Percentiles rank a stretch among this genome's conserved stretches.
Conservation (phyloP, 2,113 vertebrate species). For the Chunga burmeisteri region DNA sequence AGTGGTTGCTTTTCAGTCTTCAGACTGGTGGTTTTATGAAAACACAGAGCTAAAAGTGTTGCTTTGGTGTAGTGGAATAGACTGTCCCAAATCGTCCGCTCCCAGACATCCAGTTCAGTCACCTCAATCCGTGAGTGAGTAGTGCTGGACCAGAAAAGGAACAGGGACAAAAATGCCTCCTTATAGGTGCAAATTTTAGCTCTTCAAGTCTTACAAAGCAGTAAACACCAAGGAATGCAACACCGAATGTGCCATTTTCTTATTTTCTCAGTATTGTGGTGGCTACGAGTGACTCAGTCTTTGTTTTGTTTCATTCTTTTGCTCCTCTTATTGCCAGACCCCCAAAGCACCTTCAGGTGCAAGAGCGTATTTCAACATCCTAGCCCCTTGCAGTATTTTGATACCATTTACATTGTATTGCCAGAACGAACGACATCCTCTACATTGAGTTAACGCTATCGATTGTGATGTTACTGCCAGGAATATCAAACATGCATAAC, state of each 20-base stretch:
- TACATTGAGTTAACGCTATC: slow-evolving; percentile 49
- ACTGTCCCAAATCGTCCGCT: not conserved
- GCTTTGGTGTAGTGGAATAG: not conserved
- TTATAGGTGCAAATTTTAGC: not conserved
- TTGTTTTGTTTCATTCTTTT: not conserved
- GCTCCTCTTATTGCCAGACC: not conserved
- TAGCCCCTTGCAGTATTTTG: not conserved
- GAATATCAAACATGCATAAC: slow-evolving; percentile 28
- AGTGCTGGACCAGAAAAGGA: not conserved
- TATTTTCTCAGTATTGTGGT: not conserved
- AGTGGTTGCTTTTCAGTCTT: not conserved
- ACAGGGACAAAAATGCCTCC: not conserved
- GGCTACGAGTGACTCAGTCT: not conserved
- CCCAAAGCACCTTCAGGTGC: not conserved
- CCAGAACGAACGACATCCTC: not conserved
- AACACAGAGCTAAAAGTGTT: not conserved
- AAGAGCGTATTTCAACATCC: not conserved
- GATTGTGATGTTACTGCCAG: slow-evolving; percentile 49
- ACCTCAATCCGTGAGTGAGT: not conserved
- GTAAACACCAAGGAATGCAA: not conserved
- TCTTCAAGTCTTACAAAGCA: not conserved
- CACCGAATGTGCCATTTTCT: not conserved
- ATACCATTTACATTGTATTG: slow-evolving; percentile 1
- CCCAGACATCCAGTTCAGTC: not conserved
- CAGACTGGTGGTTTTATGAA: not conserved